Evolutionary conservation across 1,140 invertebrate species (phyloP).

Genomic region (Lepidurus couesii): DNA sequence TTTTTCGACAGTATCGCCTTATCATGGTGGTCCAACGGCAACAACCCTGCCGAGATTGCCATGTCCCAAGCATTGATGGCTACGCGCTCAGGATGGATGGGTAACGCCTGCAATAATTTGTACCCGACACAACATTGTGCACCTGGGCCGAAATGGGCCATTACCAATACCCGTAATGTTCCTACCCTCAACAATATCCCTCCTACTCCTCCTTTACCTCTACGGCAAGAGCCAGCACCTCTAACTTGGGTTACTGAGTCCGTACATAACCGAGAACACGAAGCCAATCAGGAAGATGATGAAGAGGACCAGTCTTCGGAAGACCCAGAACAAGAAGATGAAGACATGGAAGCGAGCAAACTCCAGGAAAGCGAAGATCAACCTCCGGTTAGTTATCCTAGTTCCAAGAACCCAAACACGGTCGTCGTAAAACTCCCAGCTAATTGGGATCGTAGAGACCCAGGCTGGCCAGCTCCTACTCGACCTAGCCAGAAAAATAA

Average conservation of each 20-base stretch:
- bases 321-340: background rate
- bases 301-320: background rate
- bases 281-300: background rate
- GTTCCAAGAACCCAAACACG: background rate
- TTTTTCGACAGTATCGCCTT: constrained; percentile 22
- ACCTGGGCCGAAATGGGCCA: background rate
- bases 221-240: background rate
- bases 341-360: background rate
- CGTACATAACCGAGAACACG: background rate
- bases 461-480: background rate
- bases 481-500: background rate
- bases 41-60: background rate
- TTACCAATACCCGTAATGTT: background rate
- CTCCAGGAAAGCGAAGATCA: background rate
- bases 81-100: constrained; percentile 32
- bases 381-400: background rate
- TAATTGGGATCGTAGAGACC: background rate
- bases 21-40: constrained; percentile 26
- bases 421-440: background rate
- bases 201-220: background rate
- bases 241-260: background rate
- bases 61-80: constrained; percentile 31
- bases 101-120: constrained; percentile 26
- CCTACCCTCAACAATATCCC: background rate
- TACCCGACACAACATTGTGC: constrained; percentile 24